A percentile compares a stretch with the other conserved stretches of the same genome.
Conservation (phyloP, 2,888 invertebrate species). For the Leptodirus hochenwartii region DNA sequence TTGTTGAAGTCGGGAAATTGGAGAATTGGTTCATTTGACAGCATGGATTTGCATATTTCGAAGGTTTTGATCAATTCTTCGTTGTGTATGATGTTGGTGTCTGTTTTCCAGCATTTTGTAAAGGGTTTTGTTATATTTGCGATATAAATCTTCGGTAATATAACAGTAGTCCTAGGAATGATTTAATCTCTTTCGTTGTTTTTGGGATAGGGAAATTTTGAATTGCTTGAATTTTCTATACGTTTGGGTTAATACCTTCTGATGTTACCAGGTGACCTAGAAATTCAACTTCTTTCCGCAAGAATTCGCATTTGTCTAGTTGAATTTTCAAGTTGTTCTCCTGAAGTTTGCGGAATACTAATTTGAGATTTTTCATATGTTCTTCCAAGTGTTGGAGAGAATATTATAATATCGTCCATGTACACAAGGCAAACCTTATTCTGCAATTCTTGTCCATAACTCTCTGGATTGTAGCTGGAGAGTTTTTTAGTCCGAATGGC, state of each 20-base stretch:
- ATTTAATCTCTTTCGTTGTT: slow-evolving; percentile 8
- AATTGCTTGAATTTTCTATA: slow-evolving; percentile 6
- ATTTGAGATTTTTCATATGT: slow-evolving; percentile 10
- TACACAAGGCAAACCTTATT: slow-evolving; percentile 13
- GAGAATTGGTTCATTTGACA: slow-evolving; percentile 4
- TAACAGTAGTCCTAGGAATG: slow-evolving; percentile 5
- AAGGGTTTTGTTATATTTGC: slow-evolving; percentile 5
- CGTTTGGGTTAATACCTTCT: slow-evolving; percentile 10
- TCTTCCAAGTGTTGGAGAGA: slow-evolving; percentile 11
- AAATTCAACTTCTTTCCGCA: slow-evolving; percentile 9
- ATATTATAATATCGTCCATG: slow-evolving; percentile 15
- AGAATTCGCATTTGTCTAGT: slow-evolving; percentile 10
- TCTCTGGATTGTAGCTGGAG: slow-evolving; percentile 15
- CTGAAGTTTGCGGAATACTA: slow-evolving; percentile 11
- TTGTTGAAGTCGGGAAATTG: slow-evolving; percentile 8
- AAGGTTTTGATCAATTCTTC: slow-evolving; percentile 1
- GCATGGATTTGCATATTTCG: slow-evolving; percentile 6
- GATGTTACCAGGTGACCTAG: slow-evolving; percentile 9
- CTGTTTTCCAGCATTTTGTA: slow-evolving; percentile 3
- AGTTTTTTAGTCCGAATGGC: slow-evolving; percentile 17
- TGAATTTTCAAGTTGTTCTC: slow-evolving; percentile 13
- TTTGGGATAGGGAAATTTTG: slow-evolving; percentile 8
- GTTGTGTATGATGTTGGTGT: slow-evolving; percentile 3
- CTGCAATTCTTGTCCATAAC: slow-evolving; percentile 14
- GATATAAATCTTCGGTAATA: slow-evolving; percentile 1